A percentile compares a stretch with the other conserved stretches of the same genome.
phyloP scores from a whole-genome alignment of 1,140 invertebrate genomes.

The Aphelenchoides fujianensis region DNA sequence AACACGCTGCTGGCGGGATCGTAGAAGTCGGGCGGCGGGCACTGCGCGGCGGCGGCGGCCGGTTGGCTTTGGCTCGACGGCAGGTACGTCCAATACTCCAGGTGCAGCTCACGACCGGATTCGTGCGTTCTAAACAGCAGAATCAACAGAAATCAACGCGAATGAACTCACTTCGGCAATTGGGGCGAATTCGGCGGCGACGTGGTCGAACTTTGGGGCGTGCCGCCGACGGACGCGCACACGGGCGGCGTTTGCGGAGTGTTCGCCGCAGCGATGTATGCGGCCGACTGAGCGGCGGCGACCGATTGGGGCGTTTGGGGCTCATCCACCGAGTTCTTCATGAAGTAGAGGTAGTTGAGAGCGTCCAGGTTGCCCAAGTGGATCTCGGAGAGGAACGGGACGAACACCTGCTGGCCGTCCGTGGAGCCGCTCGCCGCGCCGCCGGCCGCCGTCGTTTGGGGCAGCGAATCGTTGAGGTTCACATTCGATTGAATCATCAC shows the following conservation, averaged over 20 bases:
- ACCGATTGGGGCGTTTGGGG: not conserved
- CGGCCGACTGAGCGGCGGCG: no score
- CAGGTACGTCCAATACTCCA: slow-evolving; percentile 78
- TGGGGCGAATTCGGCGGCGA: slow-evolving; percentile 36
- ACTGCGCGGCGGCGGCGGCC: not conserved
- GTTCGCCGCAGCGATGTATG: no score
- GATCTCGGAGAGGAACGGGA: slow-evolving; percentile 43
- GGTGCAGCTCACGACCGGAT: slow-evolving; percentile 78
- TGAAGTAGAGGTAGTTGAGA: slow-evolving; percentile 30
- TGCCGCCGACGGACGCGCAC: not conserved
- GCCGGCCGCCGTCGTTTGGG: not conserved
- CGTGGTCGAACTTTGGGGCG: slow-evolving; percentile 7
- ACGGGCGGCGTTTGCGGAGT: not conserved
- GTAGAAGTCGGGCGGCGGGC: slow-evolving; percentile 15
- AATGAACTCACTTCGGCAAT: slow-evolving; percentile 28
- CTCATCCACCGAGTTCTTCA: slow-evolving; percentile 34
- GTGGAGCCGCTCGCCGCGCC: slow-evolving; percentile 3
- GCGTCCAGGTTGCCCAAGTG: slow-evolving; percentile 38
- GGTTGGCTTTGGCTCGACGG: not conserved
- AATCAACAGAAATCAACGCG: no score
- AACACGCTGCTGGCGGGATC: not conserved
- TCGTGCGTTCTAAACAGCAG: slow-evolving; percentile 22
- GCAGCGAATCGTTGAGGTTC: slow-evolving; percentile 1
- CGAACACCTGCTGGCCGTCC: slow-evolving; percentile 34
- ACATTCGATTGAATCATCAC: slow-evolving; percentile 45